phyloP scores from a whole-genome alignment of 2,797 vertebrate species.

The Hippoglossus hippoglossus region DNA sequence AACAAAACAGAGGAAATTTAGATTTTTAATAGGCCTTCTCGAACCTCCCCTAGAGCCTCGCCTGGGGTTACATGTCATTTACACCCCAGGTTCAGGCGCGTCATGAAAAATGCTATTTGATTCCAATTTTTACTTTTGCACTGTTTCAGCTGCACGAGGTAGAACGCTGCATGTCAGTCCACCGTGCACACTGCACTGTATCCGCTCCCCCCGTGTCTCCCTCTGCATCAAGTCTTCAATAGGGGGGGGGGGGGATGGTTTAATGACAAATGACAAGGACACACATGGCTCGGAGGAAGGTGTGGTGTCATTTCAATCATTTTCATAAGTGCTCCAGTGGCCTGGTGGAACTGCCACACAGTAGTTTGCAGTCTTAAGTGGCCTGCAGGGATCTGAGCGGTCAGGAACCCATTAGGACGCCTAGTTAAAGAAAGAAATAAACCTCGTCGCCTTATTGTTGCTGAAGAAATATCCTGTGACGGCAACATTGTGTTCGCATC shows the following conservation, averaged over 20 bases:
- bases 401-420: slow-evolving; percentile 49
- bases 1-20: slow-evolving; percentile 26
- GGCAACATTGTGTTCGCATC: slow-evolving; percentile 57
- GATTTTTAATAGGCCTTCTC: slow-evolving; percentile 35
- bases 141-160: slow-evolving; percentile 16
- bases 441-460: slow-evolving; percentile 32
- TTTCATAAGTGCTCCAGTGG: slow-evolving; percentile 46
- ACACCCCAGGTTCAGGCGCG: slow-evolving; percentile 46
- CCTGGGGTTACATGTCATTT: slow-evolving; percentile 58
- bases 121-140: slow-evolving; percentile 30
- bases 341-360: slow-evolving; percentile 31
- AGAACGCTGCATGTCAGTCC: slow-evolving; percentile 1
- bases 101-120: slow-evolving; percentile 75
- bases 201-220: slow-evolving; percentile 1
- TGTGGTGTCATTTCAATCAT: slow-evolving; percentile 44
- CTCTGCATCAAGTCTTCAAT: slow-evolving; percentile 15
- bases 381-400: slow-evolving; percentile 52
- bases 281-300: slow-evolving; percentile 51
- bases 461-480: slow-evolving; percentile 47
- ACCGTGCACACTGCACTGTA: neutral
- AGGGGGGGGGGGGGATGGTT: slow-evolving; percentile 14
- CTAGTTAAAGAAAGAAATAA: slow-evolving; percentile 15
- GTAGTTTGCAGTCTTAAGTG: slow-evolving; percentile 20
- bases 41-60: slow-evolving; percentile 50
- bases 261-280: slow-evolving; percentile 70